A percentile compares a stretch with the other conserved stretches of the same genome.
Conservation (phyloP, 1,140 invertebrate genomes). For the Ceratitis capitata region DNA sequence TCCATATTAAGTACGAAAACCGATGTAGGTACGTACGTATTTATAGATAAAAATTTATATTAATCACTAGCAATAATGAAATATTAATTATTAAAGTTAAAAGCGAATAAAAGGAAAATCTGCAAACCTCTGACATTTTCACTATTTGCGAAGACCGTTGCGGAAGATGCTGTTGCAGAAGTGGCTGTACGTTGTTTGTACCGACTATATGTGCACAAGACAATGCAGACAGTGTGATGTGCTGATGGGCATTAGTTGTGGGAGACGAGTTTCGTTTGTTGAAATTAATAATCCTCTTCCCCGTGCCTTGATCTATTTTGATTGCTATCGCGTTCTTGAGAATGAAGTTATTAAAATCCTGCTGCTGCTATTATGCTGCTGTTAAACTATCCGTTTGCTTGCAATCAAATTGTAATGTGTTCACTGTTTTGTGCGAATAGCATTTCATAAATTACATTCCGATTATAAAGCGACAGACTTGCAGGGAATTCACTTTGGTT, state of each 20-base stretch:
- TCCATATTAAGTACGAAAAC: too few species aligned
- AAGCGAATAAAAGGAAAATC: constrained; percentile 11
- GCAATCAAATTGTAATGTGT: background rate
- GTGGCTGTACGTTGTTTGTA: background rate
- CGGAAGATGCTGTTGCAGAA: background rate
- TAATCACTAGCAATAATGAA: background rate
- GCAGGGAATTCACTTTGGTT: too few species aligned
- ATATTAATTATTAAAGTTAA: background rate
- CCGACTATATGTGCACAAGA: background rate
- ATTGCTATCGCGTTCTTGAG: background rate
- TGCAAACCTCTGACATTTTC: constrained; percentile 34
- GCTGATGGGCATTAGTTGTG: too few species aligned
- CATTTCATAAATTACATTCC: too few species aligned
- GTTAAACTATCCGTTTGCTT: background rate
- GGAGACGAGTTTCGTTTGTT: too few species aligned
- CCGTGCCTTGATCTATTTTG: too few species aligned
- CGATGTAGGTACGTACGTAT: too few species aligned
- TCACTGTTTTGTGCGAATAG: background rate
- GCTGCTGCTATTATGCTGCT: background rate
- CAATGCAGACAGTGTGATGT: background rate
- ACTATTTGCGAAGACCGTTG: background rate
- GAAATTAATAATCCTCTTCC: too few species aligned
- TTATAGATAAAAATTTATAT: background rate
- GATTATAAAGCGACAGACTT: too few species aligned
- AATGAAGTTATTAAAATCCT: background rate